Evolutionary conservation across 2,888 invertebrate genomes (phyloP).

Genomic region (Caenorhabditis imperialis): DNA sequence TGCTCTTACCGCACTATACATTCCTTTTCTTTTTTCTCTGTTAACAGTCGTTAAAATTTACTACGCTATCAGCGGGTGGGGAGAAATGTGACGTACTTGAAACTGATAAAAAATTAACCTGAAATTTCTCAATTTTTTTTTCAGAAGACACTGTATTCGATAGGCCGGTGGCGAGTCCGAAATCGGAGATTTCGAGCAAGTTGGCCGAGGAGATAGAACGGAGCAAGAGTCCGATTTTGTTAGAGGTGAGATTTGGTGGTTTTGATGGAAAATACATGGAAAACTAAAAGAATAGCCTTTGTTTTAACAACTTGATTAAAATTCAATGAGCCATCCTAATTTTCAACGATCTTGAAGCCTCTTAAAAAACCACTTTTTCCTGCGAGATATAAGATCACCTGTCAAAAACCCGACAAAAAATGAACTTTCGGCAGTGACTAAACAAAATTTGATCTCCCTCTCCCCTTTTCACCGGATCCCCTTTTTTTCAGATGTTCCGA

Average conservation of each 20-base stretch:
- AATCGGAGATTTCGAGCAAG: slow-evolving; percentile 46
- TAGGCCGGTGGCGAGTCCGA: slow-evolving; percentile 44
- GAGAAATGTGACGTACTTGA: neutral
- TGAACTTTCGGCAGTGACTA: no score
- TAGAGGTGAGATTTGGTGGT: slow-evolving; percentile 11
- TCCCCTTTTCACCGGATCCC: slow-evolving; percentile 5
- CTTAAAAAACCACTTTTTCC: no score
- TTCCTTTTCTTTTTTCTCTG: no score
- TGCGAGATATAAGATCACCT: no score
- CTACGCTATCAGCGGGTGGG: slow-evolving; percentile 14
- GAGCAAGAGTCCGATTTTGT: slow-evolving; percentile 24
- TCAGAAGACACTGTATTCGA: slow-evolving; percentile 48
- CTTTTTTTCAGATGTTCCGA: slow-evolving; percentile 52
- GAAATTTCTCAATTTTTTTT: slow-evolving; percentile 19
- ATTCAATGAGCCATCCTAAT: no score
- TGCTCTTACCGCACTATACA: slow-evolving; percentile 37
- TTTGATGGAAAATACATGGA: no score
- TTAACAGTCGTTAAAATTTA: slow-evolving; percentile 30
- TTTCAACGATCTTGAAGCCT: no score
- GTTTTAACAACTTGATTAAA: no score
- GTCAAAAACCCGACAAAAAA: no score
- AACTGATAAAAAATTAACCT: neutral
- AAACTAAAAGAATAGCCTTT: no score
- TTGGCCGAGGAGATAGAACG: slow-evolving; percentile 44
- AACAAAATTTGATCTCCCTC: neutral